phyloP scores from a whole-genome alignment of 64 coral and sea anemone species.

The Orbicella faveolata region DNA sequence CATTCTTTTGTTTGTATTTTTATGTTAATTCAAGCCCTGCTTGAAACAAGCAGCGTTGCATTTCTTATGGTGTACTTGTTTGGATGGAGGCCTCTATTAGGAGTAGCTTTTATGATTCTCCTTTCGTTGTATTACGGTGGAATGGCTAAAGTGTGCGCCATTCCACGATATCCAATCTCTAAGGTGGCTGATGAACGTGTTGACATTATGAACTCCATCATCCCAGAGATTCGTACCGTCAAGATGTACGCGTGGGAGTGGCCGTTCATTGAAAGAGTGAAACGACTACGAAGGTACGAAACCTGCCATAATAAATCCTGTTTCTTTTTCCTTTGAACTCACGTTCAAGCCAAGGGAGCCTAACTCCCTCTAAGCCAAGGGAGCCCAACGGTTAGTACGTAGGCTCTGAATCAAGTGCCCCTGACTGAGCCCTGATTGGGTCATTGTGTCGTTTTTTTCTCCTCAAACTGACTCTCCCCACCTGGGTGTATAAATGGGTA shows the following conservation, averaged over 20 bases:
- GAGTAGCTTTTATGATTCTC: not conserved
- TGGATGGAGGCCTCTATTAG: slow-evolving; percentile 23
- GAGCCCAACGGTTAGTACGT: too few relatives aligned
- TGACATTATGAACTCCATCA: slow-evolving; percentile 34
- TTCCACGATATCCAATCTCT: slow-evolving; percentile 16
- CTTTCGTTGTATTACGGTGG: slow-evolving; percentile 35
- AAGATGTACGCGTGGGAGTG: slow-evolving; percentile 69
- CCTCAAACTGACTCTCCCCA: too few relatives aligned
- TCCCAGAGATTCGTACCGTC: slow-evolving; percentile 41
- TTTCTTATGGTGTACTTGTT: slow-evolving; percentile 61
- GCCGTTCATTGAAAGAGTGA: slow-evolving; percentile 34
- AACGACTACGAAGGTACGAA: slow-evolving; percentile 22
- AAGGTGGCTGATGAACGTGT: slow-evolving; percentile 21
- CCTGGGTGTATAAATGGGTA: too few relatives aligned
- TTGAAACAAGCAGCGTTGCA: slow-evolving; percentile 16
- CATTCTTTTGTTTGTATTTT: slow-evolving; percentile 18
- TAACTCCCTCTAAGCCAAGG: too few relatives aligned
- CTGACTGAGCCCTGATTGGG: too few relatives aligned
- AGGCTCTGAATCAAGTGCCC: too few relatives aligned
- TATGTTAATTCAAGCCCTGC: not conserved
- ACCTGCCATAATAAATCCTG: too few relatives aligned
- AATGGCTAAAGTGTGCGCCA: slow-evolving; percentile 21
- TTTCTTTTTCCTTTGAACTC: too few relatives aligned
- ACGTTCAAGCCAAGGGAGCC: too few relatives aligned
- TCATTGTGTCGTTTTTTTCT: too few relatives aligned